Percentiles rank a stretch among this genome's conserved stretches.
phyloP scores from a whole-genome alignment of 2,113 vertebrate genomes.

The Grus americana region DNA sequence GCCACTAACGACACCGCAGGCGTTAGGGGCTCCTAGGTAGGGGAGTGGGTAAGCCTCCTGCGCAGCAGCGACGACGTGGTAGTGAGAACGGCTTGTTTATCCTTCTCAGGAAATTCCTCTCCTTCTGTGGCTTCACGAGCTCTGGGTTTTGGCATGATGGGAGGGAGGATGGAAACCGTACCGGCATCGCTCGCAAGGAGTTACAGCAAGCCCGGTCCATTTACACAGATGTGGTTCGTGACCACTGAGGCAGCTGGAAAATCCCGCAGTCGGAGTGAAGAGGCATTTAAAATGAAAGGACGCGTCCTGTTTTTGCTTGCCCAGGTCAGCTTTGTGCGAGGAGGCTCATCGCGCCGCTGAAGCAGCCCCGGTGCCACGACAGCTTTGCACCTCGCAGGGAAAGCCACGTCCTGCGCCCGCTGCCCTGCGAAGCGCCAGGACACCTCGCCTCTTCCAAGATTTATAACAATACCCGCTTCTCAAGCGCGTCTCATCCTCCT shows the following conservation, averaged over 20 bases:
- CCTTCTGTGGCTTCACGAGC: constrained; percentile 12
- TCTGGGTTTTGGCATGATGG: constrained; percentile 46
- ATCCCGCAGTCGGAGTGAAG: not conserved
- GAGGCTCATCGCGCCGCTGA: not conserved
- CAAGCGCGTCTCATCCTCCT: not conserved
- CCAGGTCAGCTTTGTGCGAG: not conserved
- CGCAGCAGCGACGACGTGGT: constrained; percentile 1
- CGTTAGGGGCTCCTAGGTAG: not conserved
- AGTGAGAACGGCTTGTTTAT: constrained; percentile 41
- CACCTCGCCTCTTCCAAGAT: not conserved
- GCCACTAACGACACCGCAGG: not conserved
- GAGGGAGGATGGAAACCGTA: constrained; percentile 11
- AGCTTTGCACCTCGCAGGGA: not conserved
- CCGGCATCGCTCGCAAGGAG: not conserved
- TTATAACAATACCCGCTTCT: not conserved
- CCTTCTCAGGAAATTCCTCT: constrained; percentile 56
- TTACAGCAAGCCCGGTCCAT: not conserved
- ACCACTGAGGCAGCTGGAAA: constrained; percentile 30
- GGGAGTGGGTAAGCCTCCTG: not conserved
- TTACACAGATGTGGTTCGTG: constrained; percentile 7
- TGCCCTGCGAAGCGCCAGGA: not conserved
- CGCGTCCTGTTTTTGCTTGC: not conserved
- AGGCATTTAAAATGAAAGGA: constrained; percentile 23
- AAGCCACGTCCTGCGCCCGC: not conserved
- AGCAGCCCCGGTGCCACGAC: not conserved